Evolutionary conservation across 2,113 vertebrate genomes (phyloP), one percentile per base, ranked within the genome.

Genomic region (Aspidoscelis tigris): DNA sequence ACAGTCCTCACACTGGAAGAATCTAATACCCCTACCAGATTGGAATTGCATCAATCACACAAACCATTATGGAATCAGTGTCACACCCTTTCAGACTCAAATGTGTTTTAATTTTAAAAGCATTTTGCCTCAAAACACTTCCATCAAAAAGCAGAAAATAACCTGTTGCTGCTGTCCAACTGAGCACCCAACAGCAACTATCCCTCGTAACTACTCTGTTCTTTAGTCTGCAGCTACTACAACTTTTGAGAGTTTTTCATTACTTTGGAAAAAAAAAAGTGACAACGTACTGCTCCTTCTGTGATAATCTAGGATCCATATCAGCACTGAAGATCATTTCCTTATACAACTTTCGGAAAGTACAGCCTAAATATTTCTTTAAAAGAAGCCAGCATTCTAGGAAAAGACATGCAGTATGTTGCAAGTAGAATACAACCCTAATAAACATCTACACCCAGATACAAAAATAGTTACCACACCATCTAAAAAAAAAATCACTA

Each of bases 361-460:
- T 64, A 58, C 41, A 75, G 86, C 87, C 92, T 89, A 3, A 90
- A 86, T 87, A 80, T 72, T 83, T 50, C 8, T 50, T 50, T 6
- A 50, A 10, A 50, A 4, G 80, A 58, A 88, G 92, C 0, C 33
- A 1, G 66, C 93, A 85, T 84, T 55, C 43, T 78, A 8, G 11
- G 24, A 55, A 87, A 81, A 81, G 78, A 58, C n/a, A 14, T 6
- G 11, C 0, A 18, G 2, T 43, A 16, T 18, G 10, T 21, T 12
- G 11, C 41, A 44, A 20, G 44, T 11, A 7, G 41, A 75, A 75
- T 82, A 20, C 69, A 81, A 58, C 1, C n/a, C 11, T 72, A 22
- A 14, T 47, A 33, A 33, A 2, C 9, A 24, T 0, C 33, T 2
- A 0, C 6, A 22, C 26, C 61, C 47, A 50, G 44, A 75, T 4